Evolutionary conservation across 2,888 invertebrate genomes (phyloP), one percentile per base, ranked within the genome.

Genomic region (Hololepta plana): DNA sequence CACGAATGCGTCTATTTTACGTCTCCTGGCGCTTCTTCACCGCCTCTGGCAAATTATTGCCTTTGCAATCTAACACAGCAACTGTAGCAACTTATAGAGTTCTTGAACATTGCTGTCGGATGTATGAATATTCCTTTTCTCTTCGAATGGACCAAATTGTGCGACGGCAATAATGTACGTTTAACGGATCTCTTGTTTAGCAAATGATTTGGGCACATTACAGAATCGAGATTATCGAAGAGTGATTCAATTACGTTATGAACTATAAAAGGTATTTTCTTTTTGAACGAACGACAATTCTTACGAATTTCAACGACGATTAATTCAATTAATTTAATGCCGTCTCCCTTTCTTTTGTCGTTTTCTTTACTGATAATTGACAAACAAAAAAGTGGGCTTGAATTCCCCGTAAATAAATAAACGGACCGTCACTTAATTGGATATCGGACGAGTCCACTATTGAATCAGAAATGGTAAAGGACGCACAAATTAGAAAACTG

Each of bases 41-140:
- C n/a, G n/a, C n/a, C n/a, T n/a, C n/a, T n/a, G n/a, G n/a, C n/a
- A n/a, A n/a, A n/a, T n/a, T n/a, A n/a, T n/a, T n/a, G n/a, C n/a
- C n/a, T n/a, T n/a, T n/a, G n/a, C n/a, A n/a, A n/a, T n/a, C n/a
- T n/a, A n/a, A n/a, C n/a, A n/a, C n/a, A n/a, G n/a, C n/a, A n/a
- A n/a, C n/a, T n/a, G n/a, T n/a, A n/a, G n/a, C n/a, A n/a, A n/a
- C n/a, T n/a, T n/a, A n/a, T n/a, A 64, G 60, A 72, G 70, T 77
- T 76, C 70, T 72, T 81, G 64, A 74, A 75, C 77, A 84, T 81
- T 62, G 77, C 77, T 62, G 72, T 72, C 43, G 79, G 79, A 60
- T 80, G 77, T 69, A 80, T 75, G 59, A 79, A 74, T 62, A 81
- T 75, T 66, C 79, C 80, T 75, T 82, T 84, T 72, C 79, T 74